phyloP scores from a whole-genome alignment of 2,888 invertebrate genomes.

The Chloromyia formosa region DNA sequence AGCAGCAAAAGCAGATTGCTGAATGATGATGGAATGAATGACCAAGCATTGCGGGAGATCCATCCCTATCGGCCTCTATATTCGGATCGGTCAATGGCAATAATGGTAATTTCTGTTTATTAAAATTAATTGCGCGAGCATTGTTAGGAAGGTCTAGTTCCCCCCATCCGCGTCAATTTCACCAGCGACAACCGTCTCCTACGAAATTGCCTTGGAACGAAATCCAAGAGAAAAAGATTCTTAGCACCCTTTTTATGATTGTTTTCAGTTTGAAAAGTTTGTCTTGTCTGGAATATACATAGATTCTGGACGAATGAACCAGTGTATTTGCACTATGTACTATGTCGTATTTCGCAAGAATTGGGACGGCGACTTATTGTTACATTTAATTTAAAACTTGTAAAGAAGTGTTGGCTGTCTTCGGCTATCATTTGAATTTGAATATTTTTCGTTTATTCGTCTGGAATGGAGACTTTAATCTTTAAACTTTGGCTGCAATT shows the following conservation, averaged over 20 bases:
- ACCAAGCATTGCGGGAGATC: conserved; percentile 32
- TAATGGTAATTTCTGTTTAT: conserved; percentile 44
- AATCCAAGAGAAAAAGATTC: conserved; percentile 1
- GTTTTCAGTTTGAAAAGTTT: conserved; percentile 30
- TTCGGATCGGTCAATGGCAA: conserved; percentile 43
- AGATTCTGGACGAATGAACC: background rate
- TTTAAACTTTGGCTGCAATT: conserved; percentile 1
- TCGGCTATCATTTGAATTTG: conserved; percentile 8
- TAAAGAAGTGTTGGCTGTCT: conserved; percentile 18
- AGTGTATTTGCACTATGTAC: background rate
- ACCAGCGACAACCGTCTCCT: background rate
- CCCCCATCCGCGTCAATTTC: conserved; percentile 4
- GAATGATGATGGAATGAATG: conserved; percentile 16
- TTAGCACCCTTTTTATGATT: conserved; percentile 38
- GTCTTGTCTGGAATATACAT: conserved; percentile 27
- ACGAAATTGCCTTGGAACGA: no score
- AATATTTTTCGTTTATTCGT: conserved; percentile 30
- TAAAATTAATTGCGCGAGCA: conserved; percentile 42
- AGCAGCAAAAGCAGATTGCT: conserved; percentile 33
- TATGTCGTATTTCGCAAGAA: background rate
- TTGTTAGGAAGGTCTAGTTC: conserved; percentile 15
- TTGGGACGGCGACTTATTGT: conserved; percentile 19
- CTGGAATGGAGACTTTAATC: conserved; percentile 28
- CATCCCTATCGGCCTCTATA: conserved; percentile 29
- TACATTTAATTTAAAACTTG: conserved; percentile 34